These are phyloP conservation scores for Amitus sp. DNA, from an alignment of 2,888 invertebrate species.

Conservation along the genomic window DNA sequence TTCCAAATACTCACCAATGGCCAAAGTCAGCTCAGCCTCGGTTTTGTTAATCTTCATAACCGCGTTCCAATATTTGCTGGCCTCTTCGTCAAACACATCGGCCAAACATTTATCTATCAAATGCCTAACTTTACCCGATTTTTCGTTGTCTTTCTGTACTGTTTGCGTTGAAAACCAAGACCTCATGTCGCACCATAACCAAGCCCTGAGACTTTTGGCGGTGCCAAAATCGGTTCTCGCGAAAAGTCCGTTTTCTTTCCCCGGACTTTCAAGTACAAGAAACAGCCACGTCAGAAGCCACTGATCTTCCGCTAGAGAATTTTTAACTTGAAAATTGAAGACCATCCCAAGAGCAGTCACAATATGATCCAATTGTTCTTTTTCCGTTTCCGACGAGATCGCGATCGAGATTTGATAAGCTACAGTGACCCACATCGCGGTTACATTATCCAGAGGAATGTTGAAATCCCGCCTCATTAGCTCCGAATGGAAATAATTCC, in stretches of 20 bases:
- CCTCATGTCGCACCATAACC: slow-evolving; percentile 52
- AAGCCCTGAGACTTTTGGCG: slow-evolving; percentile 54
- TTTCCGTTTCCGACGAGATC: slow-evolving; percentile 37
- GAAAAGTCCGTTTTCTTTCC: slow-evolving; percentile 45
- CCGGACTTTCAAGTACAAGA: slow-evolving; percentile 41
- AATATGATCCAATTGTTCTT: slow-evolving; percentile 47
- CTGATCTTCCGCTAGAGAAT: slow-evolving; percentile 29
- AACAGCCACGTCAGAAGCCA: slow-evolving; percentile 43
- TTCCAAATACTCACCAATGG: slow-evolving; percentile 41
- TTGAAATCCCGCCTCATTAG: slow-evolving; percentile 39
- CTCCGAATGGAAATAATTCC: slow-evolving; percentile 39
- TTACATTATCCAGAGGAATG: slow-evolving; percentile 24
- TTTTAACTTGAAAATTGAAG: slow-evolving; percentile 45
- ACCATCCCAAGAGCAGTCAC: slow-evolving; percentile 46
- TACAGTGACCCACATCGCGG: slow-evolving; percentile 45
- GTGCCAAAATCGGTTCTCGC: slow-evolving; percentile 33
- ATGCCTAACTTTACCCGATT: slow-evolving; percentile 23
- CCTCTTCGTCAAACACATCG: slow-evolving; percentile 47
- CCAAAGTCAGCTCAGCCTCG: slow-evolving; percentile 42
- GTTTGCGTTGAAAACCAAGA: slow-evolving; percentile 49
- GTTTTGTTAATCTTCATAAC: slow-evolving; percentile 49
- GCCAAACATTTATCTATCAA: slow-evolving; percentile 44
- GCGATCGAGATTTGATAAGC: slow-evolving; percentile 53
- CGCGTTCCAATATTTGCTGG: slow-evolving; percentile 47
- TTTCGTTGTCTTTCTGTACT: slow-evolving; percentile 16